A percentile compares a stretch with the other conserved stretches of the same genome.
phyloP scores from a whole-genome alignment of 2,888 invertebrate species.

The Machimus rusticus region DNA sequence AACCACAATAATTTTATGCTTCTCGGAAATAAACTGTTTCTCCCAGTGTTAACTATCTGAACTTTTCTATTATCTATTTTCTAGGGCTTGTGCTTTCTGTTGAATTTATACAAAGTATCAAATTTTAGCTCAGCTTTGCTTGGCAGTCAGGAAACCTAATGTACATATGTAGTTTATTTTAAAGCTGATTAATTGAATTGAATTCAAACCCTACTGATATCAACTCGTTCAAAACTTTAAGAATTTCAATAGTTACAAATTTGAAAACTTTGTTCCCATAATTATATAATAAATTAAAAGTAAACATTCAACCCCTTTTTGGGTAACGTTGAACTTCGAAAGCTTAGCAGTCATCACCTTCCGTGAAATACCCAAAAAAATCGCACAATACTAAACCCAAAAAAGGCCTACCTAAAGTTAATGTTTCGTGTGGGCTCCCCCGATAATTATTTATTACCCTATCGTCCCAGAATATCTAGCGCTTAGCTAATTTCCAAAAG shows the following conservation, averaged over 20 bases:
- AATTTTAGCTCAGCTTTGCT: too few species aligned
- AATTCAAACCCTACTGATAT: too few species aligned
- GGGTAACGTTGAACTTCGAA: neutral
- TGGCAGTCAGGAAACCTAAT: too few species aligned
- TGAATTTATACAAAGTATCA: too few species aligned
- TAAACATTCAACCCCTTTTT: neutral
- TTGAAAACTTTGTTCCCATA: neutral
- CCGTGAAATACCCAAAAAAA: neutral
- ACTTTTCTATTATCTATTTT: too few species aligned
- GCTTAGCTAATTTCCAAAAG: conserved; percentile 18
- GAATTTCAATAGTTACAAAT: neutral
- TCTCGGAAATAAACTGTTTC: too few species aligned
- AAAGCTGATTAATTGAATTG: too few species aligned
- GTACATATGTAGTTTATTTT: too few species aligned
- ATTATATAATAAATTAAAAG: neutral
- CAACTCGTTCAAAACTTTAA: too few species aligned
- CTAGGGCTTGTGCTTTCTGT: too few species aligned
- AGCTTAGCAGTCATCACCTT: neutral
- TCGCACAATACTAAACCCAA: neutral
- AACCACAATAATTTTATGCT: too few species aligned
- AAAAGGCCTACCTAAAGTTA: neutral
- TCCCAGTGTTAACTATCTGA: too few species aligned
- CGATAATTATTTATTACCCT: conserved; percentile 24
- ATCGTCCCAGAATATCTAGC: conserved; percentile 13
- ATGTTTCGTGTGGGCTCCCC: neutral